Conservation (phyloP, 2,888 invertebrate species). For the Epirrhoe alternata region DNA sequence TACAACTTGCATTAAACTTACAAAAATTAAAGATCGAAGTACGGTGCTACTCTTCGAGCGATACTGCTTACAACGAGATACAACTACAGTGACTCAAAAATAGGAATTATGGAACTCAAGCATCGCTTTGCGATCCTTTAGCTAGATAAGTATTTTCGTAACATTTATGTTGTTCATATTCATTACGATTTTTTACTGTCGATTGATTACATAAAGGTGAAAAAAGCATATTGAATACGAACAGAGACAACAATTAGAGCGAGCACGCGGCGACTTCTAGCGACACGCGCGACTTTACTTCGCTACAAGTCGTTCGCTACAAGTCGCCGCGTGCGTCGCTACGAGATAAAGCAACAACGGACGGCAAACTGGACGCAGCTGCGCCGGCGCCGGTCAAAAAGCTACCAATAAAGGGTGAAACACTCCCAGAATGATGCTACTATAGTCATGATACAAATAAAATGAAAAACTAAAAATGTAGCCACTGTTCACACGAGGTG, state of each 20-base stretch:
- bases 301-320: neutral
- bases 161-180: slow-evolving; percentile 37
- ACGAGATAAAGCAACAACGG: slow-evolving; percentile 33
- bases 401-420: slow-evolving; percentile 72
- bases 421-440: slow-evolving; percentile 53
- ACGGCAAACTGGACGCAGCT: slow-evolving; percentile 44
- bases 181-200: slow-evolving; percentile 33
- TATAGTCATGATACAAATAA: slow-evolving; percentile 47
- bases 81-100: slow-evolving; percentile 45
- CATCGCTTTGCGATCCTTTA: slow-evolving; percentile 42
- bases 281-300: neutral
- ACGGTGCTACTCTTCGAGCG: slow-evolving; percentile 37
- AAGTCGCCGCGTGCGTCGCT: slow-evolving; percentile 12
- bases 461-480: slow-evolving; percentile 51
- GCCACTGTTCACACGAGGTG: neutral
- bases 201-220: slow-evolving; percentile 14
- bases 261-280: slow-evolving; percentile 5
- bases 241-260: slow-evolving; percentile 24
- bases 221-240: slow-evolving; percentile 34
- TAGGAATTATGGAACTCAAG: slow-evolving; percentile 44
- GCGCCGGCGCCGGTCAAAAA: slow-evolving; percentile 51
- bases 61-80: slow-evolving; percentile 41
- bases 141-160: slow-evolving; percentile 36
- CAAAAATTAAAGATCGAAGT: slow-evolving; percentile 38
- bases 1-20: slow-evolving; percentile 44